These are phyloP conservation scores for Corydoras sp. DNA, from an alignment of 2,113 vertebrate genomes.

Conservation along the genomic window DNA sequence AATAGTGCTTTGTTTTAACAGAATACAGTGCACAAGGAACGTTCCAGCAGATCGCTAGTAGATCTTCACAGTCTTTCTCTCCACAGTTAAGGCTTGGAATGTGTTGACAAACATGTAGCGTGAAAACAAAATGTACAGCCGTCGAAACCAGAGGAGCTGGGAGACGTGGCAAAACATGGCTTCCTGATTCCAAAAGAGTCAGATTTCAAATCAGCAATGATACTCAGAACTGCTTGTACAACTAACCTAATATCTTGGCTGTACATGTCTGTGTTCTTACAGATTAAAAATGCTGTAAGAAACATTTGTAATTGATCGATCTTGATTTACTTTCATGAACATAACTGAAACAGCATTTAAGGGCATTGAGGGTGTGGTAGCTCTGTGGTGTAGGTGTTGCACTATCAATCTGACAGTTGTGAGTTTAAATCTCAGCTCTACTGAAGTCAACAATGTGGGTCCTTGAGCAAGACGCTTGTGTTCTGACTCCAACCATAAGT, in stretches of 20 bases:
- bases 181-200: constrained; percentile 56
- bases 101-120: constrained; percentile 91
- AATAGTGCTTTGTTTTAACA: constrained; percentile 1
- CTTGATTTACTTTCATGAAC: too few species aligned
- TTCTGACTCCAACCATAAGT: too few species aligned
- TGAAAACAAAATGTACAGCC: constrained; percentile 78
- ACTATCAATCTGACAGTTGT: too few species aligned
- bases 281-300: not conserved
- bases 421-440: too few species aligned
- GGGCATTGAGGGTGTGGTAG: too few species aligned
- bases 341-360: too few species aligned
- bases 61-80: constrained; percentile 55
- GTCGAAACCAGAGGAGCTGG: constrained; percentile 90
- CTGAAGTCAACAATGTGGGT: too few species aligned
- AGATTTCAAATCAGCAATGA: constrained; percentile 11
- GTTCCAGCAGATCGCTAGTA: constrained; percentile 45
- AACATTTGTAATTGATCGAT: too few species aligned
- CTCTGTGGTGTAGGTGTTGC: too few species aligned
- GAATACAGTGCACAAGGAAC: constrained; percentile 3
- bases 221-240: not conserved
- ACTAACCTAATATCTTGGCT: not conserved
- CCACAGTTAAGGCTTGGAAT: constrained; percentile 64
- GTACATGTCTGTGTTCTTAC: not conserved
- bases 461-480: too few species aligned
- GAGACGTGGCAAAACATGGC: constrained; percentile 85